phyloP scores from a whole-genome alignment of 2,797 vertebrate species.

The Valencia hispanica region DNA sequence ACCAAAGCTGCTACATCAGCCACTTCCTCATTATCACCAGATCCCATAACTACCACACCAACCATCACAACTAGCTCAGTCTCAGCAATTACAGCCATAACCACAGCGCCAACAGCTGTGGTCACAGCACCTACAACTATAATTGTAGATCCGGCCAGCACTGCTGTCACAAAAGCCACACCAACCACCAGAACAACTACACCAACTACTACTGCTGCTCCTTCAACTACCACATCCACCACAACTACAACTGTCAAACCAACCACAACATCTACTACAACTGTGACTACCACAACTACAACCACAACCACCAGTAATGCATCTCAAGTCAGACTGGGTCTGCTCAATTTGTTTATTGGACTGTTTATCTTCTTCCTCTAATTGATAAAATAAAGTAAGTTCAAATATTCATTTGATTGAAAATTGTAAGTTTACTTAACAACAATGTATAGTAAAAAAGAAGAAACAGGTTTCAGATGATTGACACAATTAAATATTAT shows the following conservation, averaged over 20 bases:
- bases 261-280: not conserved
- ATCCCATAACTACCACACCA: not conserved
- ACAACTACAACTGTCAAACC: not conserved
- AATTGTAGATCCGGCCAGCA: too few species aligned
- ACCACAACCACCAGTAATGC: not conserved
- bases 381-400: too few species aligned
- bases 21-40: too few species aligned
- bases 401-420: too few species aligned
- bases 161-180: not conserved
- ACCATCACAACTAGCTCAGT: not conserved
- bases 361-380: not conserved
- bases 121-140: not conserved
- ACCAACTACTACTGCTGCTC: too few species aligned
- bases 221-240: not conserved
- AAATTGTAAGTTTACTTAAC: too few species aligned
- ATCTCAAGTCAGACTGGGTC: not conserved
- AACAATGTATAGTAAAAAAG: too few species aligned
- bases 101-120: not conserved
- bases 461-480: not conserved
- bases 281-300: not conserved
- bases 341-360: not conserved
- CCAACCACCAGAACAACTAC: not conserved
- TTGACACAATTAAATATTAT: not conserved
- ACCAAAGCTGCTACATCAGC: not conserved
- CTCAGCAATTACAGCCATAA: not conserved